phyloP scores from a whole-genome alignment of 53 echinoderm and acorn worm species.

The Stichopus horrens region DNA sequence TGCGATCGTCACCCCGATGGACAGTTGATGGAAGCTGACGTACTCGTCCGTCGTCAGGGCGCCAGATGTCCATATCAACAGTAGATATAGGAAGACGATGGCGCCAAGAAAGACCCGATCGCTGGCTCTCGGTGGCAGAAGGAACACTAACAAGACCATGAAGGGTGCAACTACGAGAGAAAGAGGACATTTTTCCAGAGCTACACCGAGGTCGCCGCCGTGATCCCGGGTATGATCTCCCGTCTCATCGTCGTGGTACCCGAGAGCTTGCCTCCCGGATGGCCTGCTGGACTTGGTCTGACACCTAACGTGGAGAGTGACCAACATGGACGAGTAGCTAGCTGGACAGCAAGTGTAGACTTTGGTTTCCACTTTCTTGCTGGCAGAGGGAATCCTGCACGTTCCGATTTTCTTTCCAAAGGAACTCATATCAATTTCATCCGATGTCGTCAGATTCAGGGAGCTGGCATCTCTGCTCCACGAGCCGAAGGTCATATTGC shows the following conservation, averaged over 20 bases:
- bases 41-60: neutral
- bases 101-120: constrained; percentile 20
- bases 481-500: constrained; percentile 1
- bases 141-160: constrained; percentile 22
- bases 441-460: neutral
- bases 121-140: constrained; percentile 15
- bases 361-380: neutral
- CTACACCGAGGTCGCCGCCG: neutral
- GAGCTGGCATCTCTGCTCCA: neutral
- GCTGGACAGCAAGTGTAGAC: neutral
- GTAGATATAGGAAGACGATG: neutral
- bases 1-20: neutral
- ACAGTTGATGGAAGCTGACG: constrained; percentile 10
- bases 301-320: neutral
- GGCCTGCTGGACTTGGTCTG: neutral
- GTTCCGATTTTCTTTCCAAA: neutral
- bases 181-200: neutral
- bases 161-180: constrained; percentile 17
- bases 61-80: constrained; percentile 21
- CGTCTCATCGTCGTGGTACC: neutral
- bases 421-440: neutral
- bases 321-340: neutral
- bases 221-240: neutral
- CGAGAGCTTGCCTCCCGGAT: neutral
- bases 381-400: neutral